Evolutionary conservation across 53 echinoderm and acorn worm genomes (phyloP).

Genomic region (Echinarachnius parma): DNA sequence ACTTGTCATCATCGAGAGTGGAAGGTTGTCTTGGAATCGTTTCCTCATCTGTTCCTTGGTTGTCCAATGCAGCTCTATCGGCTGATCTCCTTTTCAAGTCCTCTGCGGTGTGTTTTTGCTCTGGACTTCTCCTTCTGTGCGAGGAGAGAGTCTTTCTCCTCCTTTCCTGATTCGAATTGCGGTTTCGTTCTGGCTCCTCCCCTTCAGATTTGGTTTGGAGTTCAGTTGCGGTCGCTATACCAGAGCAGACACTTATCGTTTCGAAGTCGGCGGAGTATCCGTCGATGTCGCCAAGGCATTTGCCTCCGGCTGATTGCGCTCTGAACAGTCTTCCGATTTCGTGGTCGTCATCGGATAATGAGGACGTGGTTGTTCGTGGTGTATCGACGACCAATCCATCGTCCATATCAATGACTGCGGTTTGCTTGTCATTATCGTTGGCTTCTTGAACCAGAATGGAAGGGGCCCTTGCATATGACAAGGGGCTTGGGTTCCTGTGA

Average conservation of each 20-base stretch:
- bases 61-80: no score
- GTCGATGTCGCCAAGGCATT: neutral
- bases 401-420: neutral
- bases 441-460: neutral
- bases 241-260: slow-evolving; percentile 13
- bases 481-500: slow-evolving; percentile 23
- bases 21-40: no score
- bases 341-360: neutral
- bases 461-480: neutral
- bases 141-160: no score
- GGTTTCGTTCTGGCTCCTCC: neutral
- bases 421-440: neutral
- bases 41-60: no score
- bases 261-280: slow-evolving; percentile 38
- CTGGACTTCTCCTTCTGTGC: no score
- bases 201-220: slow-evolving; percentile 3
- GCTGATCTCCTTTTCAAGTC: no score
- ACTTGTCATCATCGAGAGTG: no score
- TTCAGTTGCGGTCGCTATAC: neutral
- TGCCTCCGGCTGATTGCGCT: no score
- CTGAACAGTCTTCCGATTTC: no score
- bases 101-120: no score
- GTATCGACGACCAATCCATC: neutral
- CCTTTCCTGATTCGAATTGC: no score
- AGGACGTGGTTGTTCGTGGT: slow-evolving; percentile 1